Conservation (phyloP, 2,888 invertebrate species). For the Hyposoter dolosus region DNA sequence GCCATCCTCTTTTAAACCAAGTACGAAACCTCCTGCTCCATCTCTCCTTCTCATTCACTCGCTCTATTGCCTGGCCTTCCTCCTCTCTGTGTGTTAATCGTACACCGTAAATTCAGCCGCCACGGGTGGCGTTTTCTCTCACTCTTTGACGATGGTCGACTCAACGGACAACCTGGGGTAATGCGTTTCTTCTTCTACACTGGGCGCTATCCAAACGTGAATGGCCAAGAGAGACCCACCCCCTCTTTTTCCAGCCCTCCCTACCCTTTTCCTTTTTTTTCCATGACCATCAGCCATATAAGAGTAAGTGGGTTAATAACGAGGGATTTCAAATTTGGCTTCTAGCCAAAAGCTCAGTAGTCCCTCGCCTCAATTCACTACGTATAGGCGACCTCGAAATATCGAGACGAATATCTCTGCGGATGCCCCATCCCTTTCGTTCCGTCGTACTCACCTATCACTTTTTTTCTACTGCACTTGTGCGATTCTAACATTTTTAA, state of each 20-base stretch:
- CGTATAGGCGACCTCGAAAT: constrained; percentile 36
- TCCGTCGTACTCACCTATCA: constrained; percentile 19
- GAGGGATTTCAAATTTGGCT: constrained; percentile 74
- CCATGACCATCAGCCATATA: constrained; percentile 75
- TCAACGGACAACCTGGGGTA: constrained; percentile 68
- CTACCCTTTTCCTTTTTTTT: not conserved
- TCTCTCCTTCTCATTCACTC: constrained; percentile 31
- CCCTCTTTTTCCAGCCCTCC: not conserved
- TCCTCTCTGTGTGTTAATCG: constrained; percentile 61
- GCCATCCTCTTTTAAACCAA: constrained; percentile 26
- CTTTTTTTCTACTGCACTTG: constrained; percentile 38
- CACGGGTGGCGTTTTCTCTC: constrained; percentile 56
- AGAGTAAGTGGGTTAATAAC: constrained; percentile 80
- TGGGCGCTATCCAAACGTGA: constrained; percentile 24
- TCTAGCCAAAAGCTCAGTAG: constrained; percentile 68
- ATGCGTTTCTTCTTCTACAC: constrained; percentile 77
- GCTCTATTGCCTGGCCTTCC: constrained; percentile 32
- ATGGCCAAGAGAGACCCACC: constrained; percentile 14
- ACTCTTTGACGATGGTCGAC: constrained; percentile 44
- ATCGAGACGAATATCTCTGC: constrained; percentile 39
- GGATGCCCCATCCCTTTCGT: constrained; percentile 3
- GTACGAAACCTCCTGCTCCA: constrained; percentile 16
- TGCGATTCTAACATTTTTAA: constrained; percentile 34
- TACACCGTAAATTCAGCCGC: constrained; percentile 60
- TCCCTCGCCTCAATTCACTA: constrained; percentile 36